Evolutionary conservation across 2,113 vertebrate genomes (phyloP).

Genomic region (Poeciliopsis prolifica): DNA sequence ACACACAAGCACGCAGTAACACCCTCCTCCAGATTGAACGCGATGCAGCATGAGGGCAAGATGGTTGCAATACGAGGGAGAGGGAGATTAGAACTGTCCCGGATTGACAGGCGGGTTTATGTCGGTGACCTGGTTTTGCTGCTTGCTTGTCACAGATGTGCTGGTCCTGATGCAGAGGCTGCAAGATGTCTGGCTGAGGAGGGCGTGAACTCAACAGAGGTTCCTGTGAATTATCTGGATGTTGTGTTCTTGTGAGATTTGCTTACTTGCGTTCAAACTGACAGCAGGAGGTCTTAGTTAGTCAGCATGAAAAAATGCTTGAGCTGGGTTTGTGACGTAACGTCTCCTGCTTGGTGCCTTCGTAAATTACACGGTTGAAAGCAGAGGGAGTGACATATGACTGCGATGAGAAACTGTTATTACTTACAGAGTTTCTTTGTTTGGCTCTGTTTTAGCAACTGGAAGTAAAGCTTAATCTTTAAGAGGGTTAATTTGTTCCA

Average conservation of each 20-base stretch:
- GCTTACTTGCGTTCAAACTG: slow-evolving; percentile 19
- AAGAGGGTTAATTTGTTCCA: not conserved
- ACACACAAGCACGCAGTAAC: slow-evolving; percentile 15
- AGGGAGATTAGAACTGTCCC: slow-evolving; percentile 57
- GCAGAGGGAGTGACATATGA: slow-evolving; percentile 12
- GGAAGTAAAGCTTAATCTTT: not conserved
- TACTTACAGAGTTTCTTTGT: not conserved
- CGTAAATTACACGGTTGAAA: slow-evolving; percentile 25
- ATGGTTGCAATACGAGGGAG: slow-evolving; percentile 41
- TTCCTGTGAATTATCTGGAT: not conserved
- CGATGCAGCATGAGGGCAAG: slow-evolving; percentile 21
- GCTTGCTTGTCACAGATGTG: slow-evolving; percentile 26
- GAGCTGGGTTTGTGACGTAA: slow-evolving; percentile 35
- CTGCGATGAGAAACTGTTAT: slow-evolving; percentile 1
- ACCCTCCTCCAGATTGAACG: slow-evolving; percentile 37
- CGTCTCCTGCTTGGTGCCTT: slow-evolving; percentile 40
- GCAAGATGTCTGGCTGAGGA: slow-evolving; percentile 5
- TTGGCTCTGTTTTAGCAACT: slow-evolving; percentile 5
- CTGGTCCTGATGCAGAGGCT: slow-evolving; percentile 31
- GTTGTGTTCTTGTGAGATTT: not conserved
- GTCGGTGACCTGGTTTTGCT: slow-evolving; percentile 69
- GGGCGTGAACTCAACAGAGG: slow-evolving; percentile 10
- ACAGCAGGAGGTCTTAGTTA: slow-evolving; percentile 21
- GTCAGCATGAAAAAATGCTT: slow-evolving; percentile 46
- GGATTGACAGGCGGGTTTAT: slow-evolving; percentile 57